Percentiles rank a stretch among this genome's conserved stretches.
Evolutionary conservation across 2,113 vertebrate species (phyloP).

Genomic region (Heterocephalus glaber): DNA sequence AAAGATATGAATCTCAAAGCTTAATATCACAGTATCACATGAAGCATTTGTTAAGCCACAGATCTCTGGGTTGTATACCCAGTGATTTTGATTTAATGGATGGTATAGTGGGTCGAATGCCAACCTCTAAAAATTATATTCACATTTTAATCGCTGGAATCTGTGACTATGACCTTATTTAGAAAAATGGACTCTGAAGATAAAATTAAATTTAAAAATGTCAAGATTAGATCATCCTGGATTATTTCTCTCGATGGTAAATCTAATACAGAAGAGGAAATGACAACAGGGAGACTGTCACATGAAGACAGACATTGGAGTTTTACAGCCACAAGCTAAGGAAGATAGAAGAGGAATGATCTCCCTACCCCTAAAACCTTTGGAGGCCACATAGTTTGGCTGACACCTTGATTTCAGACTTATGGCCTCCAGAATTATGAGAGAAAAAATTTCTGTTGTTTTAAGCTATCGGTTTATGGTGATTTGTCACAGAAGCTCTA

Average conservation of each 20-base stretch:
- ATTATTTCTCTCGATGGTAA: neutral
- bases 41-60: neutral
- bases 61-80: neutral
- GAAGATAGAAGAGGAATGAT: neutral
- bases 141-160: neutral
- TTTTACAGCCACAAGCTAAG: neutral
- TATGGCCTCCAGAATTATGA: neutral
- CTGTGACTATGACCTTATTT: neutral
- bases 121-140: neutral
- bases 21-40: neutral
- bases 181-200: neutral
- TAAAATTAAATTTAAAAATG: neutral
- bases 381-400: neutral
- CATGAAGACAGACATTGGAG: neutral
- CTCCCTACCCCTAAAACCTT: neutral
- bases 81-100: slow-evolving; percentile 24
- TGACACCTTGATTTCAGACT: neutral
- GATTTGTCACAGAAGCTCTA: neutral
- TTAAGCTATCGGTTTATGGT: neutral
- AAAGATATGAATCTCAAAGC: neutral
- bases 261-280: neutral
- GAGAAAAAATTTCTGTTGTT: slow-evolving; percentile 4
- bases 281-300: neutral
- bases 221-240: neutral
- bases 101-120: neutral